These are phyloP conservation scores for Lapara coniferarum DNA, from an alignment of 2,888 invertebrate species.

Conservation along the genomic window DNA sequence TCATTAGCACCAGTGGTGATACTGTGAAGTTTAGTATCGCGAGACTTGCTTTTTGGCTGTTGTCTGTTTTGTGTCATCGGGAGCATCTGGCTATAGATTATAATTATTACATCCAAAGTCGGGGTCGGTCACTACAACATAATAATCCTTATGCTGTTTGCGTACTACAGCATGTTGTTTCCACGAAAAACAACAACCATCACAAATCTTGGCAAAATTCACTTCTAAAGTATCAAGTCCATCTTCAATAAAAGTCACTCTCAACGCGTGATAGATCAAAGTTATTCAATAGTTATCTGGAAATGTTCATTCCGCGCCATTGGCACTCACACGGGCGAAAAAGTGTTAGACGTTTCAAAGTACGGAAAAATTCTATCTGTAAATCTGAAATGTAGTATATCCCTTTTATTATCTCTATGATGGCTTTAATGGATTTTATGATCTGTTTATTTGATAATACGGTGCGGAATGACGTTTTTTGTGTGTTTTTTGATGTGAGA, in stretches of 20 bases:
- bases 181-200: neutral
- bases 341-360: constrained; percentile 55
- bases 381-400: constrained; percentile 48
- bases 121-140: too few relatives aligned
- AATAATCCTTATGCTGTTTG: too few relatives aligned
- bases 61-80: too few relatives aligned
- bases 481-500: neutral
- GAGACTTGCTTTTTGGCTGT: too few relatives aligned
- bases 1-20: too few relatives aligned
- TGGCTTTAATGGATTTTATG: constrained; percentile 34
- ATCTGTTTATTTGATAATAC: constrained; percentile 21
- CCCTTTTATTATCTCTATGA: constrained; percentile 33
- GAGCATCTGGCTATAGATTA: too few relatives aligned
- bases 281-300: constrained; percentile 11
- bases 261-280: constrained; percentile 13
- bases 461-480: constrained; percentile 2
- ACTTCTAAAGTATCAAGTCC: too few relatives aligned
- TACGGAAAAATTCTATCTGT: constrained; percentile 52
- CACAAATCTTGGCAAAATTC: too few relatives aligned
- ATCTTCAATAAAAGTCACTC: neutral
- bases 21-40: too few relatives aligned
- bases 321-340: constrained; percentile 48
- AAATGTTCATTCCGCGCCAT: constrained; percentile 53
- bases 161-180: too few relatives aligned
- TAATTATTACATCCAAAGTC: too few relatives aligned